Base-by-base conservation (phyloP, 2,888 invertebrate species). In the Ophioninae sp. region DNA sequence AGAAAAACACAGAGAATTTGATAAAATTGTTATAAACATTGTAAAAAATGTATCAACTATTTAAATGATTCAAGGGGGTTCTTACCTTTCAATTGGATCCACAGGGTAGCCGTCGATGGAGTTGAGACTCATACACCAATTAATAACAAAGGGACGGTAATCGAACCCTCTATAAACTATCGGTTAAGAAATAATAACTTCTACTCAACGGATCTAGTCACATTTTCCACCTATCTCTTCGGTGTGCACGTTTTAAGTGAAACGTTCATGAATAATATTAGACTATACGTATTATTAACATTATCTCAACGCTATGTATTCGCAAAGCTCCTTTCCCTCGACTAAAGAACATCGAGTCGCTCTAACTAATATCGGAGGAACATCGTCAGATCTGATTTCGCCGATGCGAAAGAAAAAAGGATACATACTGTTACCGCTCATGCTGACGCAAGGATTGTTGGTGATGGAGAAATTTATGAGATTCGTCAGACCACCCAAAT, bases 51-150 rank as follows among this genome's bases (percentile, higher is more conserved):
- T 30, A 20, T 2, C 69, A 58, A 39, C 10, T 59, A 22, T 64
- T 7, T 59, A 58, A 22, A 56, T 63, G 6, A 56, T 64, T 56
- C n/a, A 30, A 74, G 64, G 9, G 9, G 1, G n/a, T 65, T 64
- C 93, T 93, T 93, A 97, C 97, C 97, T 97, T 94, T 98, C 98
- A 88, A 98, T 96, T 80, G 98, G 97, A 92, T 97, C 97, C 86
- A 98, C 97, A 69, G 96, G 95, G 92, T 96, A 97, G 17, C 98
- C 98, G 93, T 98, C 98, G 75, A 98, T 96, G 22, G 96, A 95
- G 92, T 97, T 96, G 44, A 98, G 95, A 90, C 95, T 96, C 95
- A 97, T 95, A 92, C 98, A 97, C 98, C 98, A 98, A 93, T 98
- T 98, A 82, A 98, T 95, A 84, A 98, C 95, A 93, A 97, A 98